Evolutionary conservation across 92 coral and sea anemone genomes (phyloP).

Genomic region (Palythoa caribaeorum): DNA sequence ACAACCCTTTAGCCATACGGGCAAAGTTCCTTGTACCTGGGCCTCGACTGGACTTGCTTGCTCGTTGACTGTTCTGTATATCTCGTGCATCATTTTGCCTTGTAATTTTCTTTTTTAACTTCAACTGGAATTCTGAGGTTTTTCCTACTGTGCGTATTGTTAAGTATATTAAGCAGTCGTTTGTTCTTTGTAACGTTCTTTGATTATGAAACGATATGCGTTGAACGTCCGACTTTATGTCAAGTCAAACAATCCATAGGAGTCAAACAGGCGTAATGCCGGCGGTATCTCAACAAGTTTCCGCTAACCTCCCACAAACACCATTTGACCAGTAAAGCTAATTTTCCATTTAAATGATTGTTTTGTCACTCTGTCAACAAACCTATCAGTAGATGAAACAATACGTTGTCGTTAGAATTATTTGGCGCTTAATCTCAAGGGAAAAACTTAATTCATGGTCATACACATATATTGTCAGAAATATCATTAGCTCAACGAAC

Average conservation of each 20-base stretch:
- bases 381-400: constrained; percentile 11
- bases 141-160: not conserved
- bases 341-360: not conserved
- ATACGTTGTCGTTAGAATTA: not conserved
- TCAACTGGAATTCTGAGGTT: not conserved
- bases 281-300: not conserved
- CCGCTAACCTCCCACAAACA: not conserved
- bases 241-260: not conserved
- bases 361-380: constrained; percentile 10
- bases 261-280: not conserved
- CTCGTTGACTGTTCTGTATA: constrained; percentile 87
- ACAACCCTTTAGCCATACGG: constrained; percentile 92
- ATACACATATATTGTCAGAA: too few species aligned
- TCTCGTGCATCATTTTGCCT: constrained; percentile 83
- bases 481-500: too few species aligned
- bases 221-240: not conserved
- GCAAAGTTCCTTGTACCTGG: constrained; percentile 75
- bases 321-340: not conserved
- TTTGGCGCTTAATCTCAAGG: not conserved
- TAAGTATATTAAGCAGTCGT: not conserved
- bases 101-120: not conserved
- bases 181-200: not conserved
- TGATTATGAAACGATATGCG: not conserved
- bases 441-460: not conserved
- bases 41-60: constrained; percentile 83